A percentile compares a stretch with the other conserved stretches of the same genome.
Conservation (phyloP, 2,888 invertebrate species). For the Aleiodes testaceus region DNA sequence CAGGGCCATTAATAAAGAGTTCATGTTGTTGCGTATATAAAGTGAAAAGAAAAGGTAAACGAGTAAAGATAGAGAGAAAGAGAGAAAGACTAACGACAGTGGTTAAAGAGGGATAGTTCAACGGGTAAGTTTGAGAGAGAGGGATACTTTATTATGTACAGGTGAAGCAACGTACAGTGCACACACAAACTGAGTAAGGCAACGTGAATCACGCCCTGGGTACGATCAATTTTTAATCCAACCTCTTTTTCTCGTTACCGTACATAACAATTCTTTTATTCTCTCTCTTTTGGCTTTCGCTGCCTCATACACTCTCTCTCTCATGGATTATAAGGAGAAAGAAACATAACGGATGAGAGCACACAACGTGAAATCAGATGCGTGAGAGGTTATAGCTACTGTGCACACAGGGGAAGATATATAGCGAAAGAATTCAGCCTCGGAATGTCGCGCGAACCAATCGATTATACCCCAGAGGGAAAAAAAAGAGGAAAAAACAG, state of each 20-base stretch:
- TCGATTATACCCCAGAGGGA: constrained; percentile 21
- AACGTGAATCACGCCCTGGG: constrained; percentile 43
- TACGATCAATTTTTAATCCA: constrained; percentile 44
- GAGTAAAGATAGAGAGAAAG: constrained; percentile 1
- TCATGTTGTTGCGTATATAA: constrained; percentile 27
- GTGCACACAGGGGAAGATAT: not conserved
- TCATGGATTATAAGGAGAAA: not conserved
- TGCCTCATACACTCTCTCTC: not conserved
- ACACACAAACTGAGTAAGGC: constrained; percentile 21
- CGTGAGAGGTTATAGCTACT: constrained; percentile 24
- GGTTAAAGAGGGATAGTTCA: not conserved
- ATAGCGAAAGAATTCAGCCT: constrained; percentile 3
- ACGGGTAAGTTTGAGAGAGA: not conserved
- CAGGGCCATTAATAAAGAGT: constrained; percentile 42
- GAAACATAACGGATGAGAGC: constrained; percentile 3
- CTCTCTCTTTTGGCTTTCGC: constrained; percentile 16
- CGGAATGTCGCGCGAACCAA: constrained; percentile 22
- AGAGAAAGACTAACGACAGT: constrained; percentile 20
- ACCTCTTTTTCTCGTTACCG: constrained; percentile 38
- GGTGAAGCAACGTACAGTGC: constrained; percentile 23
- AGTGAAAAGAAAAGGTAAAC: constrained; percentile 27
- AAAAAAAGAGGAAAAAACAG: not conserved
- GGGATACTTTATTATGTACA: constrained; percentile 22
- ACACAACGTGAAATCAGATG: constrained; percentile 20
- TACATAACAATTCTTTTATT: constrained; percentile 24